These are phyloP conservation scores for Psilopsiagon aymara DNA, from an alignment of 2,113 vertebrate species.

Conservation along the genomic window DNA sequence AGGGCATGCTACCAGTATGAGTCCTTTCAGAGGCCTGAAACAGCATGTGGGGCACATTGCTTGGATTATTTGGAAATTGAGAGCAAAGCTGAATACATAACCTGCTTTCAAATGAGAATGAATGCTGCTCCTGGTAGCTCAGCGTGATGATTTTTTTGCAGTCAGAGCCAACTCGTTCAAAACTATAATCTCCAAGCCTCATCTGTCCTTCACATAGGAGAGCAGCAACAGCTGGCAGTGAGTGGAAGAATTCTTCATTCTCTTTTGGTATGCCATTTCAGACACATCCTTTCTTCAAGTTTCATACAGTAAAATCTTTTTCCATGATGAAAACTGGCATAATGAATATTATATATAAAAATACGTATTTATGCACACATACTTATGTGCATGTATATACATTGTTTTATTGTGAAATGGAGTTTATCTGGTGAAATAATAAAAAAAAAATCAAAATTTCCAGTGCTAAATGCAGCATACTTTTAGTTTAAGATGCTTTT, in stretches of 20 bases:
- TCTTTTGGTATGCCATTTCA: not conserved
- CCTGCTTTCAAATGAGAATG: conserved; percentile 41
- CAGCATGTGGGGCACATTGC: not conserved
- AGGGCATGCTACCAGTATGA: not conserved
- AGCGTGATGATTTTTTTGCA: conserved; percentile 2
- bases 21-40: not conserved
- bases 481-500: not conserved
- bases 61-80: conserved; percentile 20
- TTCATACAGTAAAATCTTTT: not conserved
- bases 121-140: conserved; percentile 23
- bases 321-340: not conserved
- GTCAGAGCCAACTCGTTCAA: conserved; percentile 23
- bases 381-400: not conserved
- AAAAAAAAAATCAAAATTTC: not conserved
- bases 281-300: not conserved
- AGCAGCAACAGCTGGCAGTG: not conserved
- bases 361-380: not conserved
- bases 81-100: conserved; percentile 34
- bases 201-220: not conserved
- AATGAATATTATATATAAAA: not conserved
- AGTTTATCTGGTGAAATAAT: not conserved
- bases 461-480: not conserved
- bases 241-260: not conserved
- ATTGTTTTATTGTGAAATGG: not conserved
- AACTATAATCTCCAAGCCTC: conserved; percentile 1